Percentiles rank a stretch among this genome's conserved stretches.
Evolutionary conservation across 2,113 vertebrate species (phyloP).

Genomic region (Upupa epops): DNA sequence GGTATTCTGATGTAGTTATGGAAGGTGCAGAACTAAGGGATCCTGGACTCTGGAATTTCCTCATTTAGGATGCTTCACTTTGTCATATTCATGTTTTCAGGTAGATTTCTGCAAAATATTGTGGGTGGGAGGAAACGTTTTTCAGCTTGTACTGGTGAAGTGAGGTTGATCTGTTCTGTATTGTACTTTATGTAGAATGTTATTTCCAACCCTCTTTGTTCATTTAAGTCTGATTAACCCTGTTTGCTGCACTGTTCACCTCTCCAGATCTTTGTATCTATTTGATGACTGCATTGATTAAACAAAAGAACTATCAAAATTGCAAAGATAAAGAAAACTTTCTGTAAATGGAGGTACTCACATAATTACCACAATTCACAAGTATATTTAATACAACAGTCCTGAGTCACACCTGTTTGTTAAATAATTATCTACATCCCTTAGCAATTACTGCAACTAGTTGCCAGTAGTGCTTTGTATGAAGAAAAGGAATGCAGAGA

Average conservation of each 20-base stretch:
- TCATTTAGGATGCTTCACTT: background rate
- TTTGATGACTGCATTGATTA: constrained; percentile 13
- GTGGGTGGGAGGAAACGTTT: background rate
- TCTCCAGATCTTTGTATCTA: background rate
- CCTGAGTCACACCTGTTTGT: background rate
- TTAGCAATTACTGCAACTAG: constrained; percentile 15
- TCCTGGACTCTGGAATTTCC: background rate
- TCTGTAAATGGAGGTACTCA: constrained; percentile 6
- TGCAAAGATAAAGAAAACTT: background rate
- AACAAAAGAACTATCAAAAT: constrained; percentile 3
- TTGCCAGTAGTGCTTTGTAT: background rate
- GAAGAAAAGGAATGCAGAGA: constrained; percentile 12
- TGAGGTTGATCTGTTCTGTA: background rate
- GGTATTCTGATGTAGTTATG: background rate
- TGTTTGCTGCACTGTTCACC: constrained; percentile 7
- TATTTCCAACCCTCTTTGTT: background rate
- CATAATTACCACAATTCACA: constrained; percentile 1
- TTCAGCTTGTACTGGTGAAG: background rate
- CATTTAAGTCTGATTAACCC: background rate
- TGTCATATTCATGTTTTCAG: background rate
- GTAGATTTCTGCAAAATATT: background rate
- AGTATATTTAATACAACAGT: constrained; percentile 15
- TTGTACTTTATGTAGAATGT: background rate
- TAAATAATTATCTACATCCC: constrained; percentile 2
- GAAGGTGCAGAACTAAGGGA: background rate